phyloP scores from a whole-genome alignment of 2,113 vertebrate genomes.

The Xenopus tropicalis region UCB_Xtro_10.0 CM004444.2:146114001-146114500 shows the following conservation, averaged over 20 bases:
- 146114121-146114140: conserved; percentile 72
- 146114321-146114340: conserved; percentile 1
- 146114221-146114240: not conserved
- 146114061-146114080: conserved; percentile 71
- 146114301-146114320: conserved; percentile 26
- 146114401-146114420: not conserved
- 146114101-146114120: conserved; percentile 69
- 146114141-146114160: conserved; percentile 60
- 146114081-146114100: conserved; percentile 74
- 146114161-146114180: conserved; percentile 46
- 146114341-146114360: conserved; percentile 23
- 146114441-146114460: not conserved
- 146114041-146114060: conserved; percentile 76
- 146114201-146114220: not conserved
- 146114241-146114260: conserved; percentile 19
- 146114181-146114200: not conserved
- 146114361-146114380: conserved; percentile 4
- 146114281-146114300: conserved; percentile 19
- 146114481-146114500: too few species aligned
- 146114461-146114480: too few species aligned
- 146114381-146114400: not conserved
- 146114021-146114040: conserved; percentile 73
- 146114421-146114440: too few species aligned
- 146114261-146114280: conserved; percentile 31
- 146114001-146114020: conserved; percentile 69